Conservation (phyloP, 1,140 invertebrate species). For the Lasioglossum baleicum region DNA sequence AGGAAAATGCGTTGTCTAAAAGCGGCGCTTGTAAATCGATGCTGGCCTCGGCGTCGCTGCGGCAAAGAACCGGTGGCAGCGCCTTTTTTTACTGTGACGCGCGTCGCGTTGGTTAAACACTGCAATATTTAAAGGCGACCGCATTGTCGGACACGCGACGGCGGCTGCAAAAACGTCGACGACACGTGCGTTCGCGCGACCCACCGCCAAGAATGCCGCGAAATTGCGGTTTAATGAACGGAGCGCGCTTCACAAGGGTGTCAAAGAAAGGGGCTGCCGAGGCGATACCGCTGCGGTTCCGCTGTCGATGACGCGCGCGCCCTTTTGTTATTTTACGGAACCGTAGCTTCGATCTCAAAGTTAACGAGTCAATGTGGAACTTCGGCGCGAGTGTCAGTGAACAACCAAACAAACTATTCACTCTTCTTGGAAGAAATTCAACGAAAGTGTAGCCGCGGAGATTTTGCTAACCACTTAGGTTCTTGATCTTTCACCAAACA, state of each 20-base stretch:
- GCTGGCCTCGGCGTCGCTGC: background rate
- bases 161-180: slow-evolving; percentile 19
- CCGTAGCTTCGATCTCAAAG: background rate
- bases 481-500: too few species aligned
- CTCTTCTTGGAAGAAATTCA: too few species aligned
- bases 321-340: background rate
- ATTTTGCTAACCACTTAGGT: too few species aligned
- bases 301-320: background rate
- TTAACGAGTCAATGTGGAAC: background rate
- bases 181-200: slow-evolving; percentile 15
- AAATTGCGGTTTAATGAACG: slow-evolving; percentile 36
- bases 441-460: too few species aligned
- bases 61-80: background rate
- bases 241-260: background rate
- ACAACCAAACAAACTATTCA: background rate
- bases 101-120: slow-evolving; percentile 27
- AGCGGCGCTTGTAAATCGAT: background rate
- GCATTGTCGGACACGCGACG: slow-evolving; percentile 28
- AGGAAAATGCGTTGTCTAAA: too few species aligned
- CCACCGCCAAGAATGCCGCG: slow-evolving; percentile 4
- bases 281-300: background rate
- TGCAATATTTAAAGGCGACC: slow-evolving; percentile 40
- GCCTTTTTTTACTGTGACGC: background rate
- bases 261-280: background rate
- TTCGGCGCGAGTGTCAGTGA: background rate